Evolutionary conservation across 1,140 invertebrate species (phyloP).

Genomic region (Zelostemma sp.): DNA sequence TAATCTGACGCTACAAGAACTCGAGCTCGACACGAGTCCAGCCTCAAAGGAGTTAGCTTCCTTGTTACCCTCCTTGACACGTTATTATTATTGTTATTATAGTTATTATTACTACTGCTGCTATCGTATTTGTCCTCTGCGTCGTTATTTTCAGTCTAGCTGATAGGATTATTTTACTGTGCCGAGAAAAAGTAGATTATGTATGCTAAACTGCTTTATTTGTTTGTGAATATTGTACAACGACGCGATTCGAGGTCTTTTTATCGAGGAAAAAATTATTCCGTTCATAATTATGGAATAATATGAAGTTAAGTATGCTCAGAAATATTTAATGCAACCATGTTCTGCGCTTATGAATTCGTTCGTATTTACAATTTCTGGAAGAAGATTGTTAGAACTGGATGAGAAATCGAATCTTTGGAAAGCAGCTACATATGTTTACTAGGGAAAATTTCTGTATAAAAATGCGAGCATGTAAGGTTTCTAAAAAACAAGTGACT

Average conservation of each 20-base stretch:
- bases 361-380: no score
- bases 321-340: no score
- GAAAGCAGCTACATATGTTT: no score
- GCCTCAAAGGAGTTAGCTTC: slow-evolving; percentile 58
- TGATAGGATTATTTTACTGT: slow-evolving; percentile 1
- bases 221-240: not conserved
- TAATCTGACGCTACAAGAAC: slow-evolving; percentile 65
- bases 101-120: not conserved
- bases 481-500: no score
- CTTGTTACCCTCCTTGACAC: slow-evolving; percentile 36
- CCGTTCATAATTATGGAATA: no score
- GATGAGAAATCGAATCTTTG: no score
- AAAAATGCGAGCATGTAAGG: no score
- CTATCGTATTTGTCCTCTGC: not conserved
- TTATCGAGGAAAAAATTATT: not conserved
- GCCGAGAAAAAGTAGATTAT: not conserved
- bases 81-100: slow-evolving; percentile 9
- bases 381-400: no score
- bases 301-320: no score
- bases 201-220: not conserved
- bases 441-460: no score
- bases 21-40: slow-evolving; percentile 56
- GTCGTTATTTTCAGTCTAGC: not conserved
- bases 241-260: not conserved
- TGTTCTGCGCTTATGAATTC: no score